Evolutionary conservation across 2,113 vertebrate species (phyloP), one percentile per base, ranked within the genome.

Genomic region (Python bivittatus): DNA sequence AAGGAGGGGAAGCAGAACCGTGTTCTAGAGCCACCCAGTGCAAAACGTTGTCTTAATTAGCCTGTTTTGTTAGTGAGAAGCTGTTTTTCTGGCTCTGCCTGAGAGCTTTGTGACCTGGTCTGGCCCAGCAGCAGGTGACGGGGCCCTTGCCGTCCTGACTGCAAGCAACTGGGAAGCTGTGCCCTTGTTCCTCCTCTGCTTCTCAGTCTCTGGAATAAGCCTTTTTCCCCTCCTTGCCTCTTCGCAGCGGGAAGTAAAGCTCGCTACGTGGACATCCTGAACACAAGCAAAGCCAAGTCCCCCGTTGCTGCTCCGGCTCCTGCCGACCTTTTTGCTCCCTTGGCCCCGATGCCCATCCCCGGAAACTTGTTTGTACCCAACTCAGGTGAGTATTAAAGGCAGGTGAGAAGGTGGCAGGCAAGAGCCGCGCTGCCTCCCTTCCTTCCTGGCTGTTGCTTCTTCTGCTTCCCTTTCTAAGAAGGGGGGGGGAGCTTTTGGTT

Each of bases 191-290:
- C 44, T 53, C 84, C 5, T 29, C 48, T 52, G 7, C 1, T 7
- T 6, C 52, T 23, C 22, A 5, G 3, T 57, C n/a, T 72, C 52
- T 23, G 15, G 15, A 42, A 22, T 12, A 1, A 72, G 10, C 6
- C 60, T 6, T 11, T 3, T 90, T 8, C 91, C 1, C 54, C 83
- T 29, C 0, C 60, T 33, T 56, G 83, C 90, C 88, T 90, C 2
- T 33, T 68, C 1, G 0, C n/a, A 97, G 97, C 95, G 38, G 98
- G 99, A 84, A 97, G 97, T 9, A 98, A 97, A 97, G 98, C 97
- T 10, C 98, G 98, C 92, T 99, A 99, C 0, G 99, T 99, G 91
- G 99, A 99, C 6, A 97, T 99, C 68, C 88, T 99, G 90, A 99
- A 99, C 94, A 99, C 99, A 0, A 97, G 97, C 8, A 97, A 98